These are phyloP conservation scores for Ptychoptera albimana DNA, from an alignment of 2,888 invertebrate species.

Conservation along the genomic window DNA sequence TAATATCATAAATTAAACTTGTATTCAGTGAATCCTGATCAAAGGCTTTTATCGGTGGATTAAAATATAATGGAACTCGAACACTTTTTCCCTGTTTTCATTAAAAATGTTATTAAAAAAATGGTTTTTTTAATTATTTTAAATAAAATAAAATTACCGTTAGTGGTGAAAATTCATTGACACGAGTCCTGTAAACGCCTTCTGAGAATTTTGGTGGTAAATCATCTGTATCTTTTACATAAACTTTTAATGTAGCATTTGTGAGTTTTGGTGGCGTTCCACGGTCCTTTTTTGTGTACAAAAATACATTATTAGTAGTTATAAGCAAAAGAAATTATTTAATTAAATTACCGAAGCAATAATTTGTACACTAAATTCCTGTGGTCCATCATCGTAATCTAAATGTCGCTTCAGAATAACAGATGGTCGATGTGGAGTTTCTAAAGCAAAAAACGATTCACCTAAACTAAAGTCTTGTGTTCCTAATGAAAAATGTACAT, in stretches of 20 bases:
- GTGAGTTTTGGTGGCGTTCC: slow-evolving; percentile 60
- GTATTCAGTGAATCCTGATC: slow-evolving; percentile 71
- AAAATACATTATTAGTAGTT: no score
- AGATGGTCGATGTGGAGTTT: slow-evolving; percentile 61
- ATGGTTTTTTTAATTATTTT: slow-evolving; percentile 2
- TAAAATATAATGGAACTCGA: slow-evolving; percentile 51
- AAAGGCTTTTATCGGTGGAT: slow-evolving; percentile 55
- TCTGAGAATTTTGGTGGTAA: slow-evolving; percentile 66
- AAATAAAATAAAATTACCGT: slow-evolving; percentile 37
- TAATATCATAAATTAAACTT: slow-evolving; percentile 58
- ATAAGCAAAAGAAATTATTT: slow-evolving; percentile 13
- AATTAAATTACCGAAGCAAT: slow-evolving; percentile 53
- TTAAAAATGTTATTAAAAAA: slow-evolving; percentile 9
- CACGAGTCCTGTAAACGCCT: slow-evolving; percentile 61
- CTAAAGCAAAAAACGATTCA: slow-evolving; percentile 47
- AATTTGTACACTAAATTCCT: slow-evolving; percentile 54
- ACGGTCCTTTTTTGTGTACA: slow-evolving; percentile 52
- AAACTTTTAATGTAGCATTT: slow-evolving; percentile 53
- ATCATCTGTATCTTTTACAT: slow-evolving; percentile 65
- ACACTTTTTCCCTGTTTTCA: slow-evolving; percentile 46
- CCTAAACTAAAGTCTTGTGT: slow-evolving; percentile 30
- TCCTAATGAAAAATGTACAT: slow-evolving; percentile 66
- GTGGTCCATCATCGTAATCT: slow-evolving; percentile 68
- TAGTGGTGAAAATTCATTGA: slow-evolving; percentile 69
- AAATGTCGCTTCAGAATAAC: slow-evolving; percentile 56